Percentiles rank a stretch among this genome's conserved stretches.
Evolutionary conservation across 2,888 invertebrate species (phyloP).

Genomic region (Cepaea hortensis): DNA sequence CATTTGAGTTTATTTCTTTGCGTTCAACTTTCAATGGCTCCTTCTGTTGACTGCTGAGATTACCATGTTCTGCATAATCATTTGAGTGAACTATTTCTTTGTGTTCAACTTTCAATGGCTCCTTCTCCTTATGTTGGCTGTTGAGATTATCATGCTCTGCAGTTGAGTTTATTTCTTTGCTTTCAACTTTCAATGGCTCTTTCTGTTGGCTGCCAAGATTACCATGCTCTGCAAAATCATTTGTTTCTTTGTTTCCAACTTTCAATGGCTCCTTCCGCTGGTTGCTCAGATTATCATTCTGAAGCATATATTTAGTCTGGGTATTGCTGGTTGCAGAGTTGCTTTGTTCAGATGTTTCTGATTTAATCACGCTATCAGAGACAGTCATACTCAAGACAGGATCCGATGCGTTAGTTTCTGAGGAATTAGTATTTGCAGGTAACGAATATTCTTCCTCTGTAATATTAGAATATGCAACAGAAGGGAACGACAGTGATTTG

Average conservation of each 20-base stretch:
- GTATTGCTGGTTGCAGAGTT: background rate
- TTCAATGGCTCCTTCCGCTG: background rate
- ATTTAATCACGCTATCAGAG: background rate
- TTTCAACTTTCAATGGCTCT: slow-evolving; percentile 7
- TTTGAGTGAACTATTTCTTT: too few relatives aligned
- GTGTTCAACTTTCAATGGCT: too few relatives aligned
- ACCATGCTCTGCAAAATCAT: background rate
- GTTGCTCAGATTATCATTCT: background rate
- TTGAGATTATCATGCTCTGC: background rate
- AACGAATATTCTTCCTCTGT: background rate
- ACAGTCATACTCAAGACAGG: background rate
- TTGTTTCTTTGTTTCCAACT: slow-evolving; percentile 10
- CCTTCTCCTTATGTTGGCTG: too few relatives aligned
- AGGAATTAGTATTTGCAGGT: background rate
- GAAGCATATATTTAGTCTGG: background rate
- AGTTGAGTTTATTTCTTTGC: slow-evolving; percentile 7
- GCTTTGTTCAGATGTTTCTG: background rate
- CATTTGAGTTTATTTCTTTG: too few relatives aligned
- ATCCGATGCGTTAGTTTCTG: background rate
- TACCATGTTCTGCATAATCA: too few relatives aligned
- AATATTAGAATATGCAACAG: background rate
- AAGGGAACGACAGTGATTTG: too few relatives aligned
- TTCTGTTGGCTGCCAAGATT: background rate
- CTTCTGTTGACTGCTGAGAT: too few relatives aligned
- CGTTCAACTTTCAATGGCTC: too few relatives aligned